Conservation (phyloP, 2,113 vertebrate genomes). For the Ginglymostoma cirratum region DNA sequence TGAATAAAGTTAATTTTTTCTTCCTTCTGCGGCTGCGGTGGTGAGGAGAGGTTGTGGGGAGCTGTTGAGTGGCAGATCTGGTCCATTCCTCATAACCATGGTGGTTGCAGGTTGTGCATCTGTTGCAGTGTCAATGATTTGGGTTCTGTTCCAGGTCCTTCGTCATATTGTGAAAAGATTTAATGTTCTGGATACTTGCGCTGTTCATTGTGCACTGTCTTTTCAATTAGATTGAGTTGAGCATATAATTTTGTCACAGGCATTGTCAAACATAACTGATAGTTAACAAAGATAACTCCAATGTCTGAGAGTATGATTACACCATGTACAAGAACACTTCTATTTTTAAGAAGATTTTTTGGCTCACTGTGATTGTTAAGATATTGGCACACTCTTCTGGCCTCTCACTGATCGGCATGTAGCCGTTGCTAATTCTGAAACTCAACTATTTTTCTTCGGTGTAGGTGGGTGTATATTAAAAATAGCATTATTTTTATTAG, state of each 20-base stretch:
- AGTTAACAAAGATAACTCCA: neutral
- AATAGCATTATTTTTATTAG: neutral
- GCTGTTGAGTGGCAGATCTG: no score
- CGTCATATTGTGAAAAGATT: neutral
- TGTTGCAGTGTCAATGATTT: no score
- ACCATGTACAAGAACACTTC: neutral
- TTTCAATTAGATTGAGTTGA: slow-evolving; percentile 9
- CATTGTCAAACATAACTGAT: neutral
- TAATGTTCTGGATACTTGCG: neutral
- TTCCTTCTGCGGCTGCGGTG: no score
- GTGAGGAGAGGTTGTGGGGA: no score
- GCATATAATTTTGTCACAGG: neutral
- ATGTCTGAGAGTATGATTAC: neutral
- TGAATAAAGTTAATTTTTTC: no score
- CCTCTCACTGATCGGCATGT: neutral
- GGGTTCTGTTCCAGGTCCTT: no score
- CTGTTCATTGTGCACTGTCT: neutral
- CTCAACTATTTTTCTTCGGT: neutral
- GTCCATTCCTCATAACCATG: no score
- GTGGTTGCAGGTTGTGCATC: no score
- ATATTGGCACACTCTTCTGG: neutral
- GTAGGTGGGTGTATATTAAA: neutral
- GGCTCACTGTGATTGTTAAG: neutral
- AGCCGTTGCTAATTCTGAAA: neutral
- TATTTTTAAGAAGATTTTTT: neutral